Conservation (phyloP, 2,113 vertebrate species). For the Holacanthus passer region DNA sequence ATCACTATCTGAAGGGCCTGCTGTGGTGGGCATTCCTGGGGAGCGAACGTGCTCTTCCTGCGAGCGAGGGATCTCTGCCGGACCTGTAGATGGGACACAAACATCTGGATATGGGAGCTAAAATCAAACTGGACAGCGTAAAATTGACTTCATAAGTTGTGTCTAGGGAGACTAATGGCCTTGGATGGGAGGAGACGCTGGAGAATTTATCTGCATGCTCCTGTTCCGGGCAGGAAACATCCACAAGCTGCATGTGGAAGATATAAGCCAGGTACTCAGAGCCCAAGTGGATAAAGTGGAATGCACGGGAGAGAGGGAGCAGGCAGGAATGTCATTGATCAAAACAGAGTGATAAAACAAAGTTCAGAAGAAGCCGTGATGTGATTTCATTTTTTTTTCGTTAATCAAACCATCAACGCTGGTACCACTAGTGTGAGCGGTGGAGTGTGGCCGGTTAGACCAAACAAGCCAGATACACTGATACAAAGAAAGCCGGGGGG, state of each 20-base stretch:
- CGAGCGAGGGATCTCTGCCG: slow-evolving; percentile 42
- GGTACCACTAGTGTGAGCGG: slow-evolving; percentile 18
- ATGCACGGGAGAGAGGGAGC: slow-evolving; percentile 72
- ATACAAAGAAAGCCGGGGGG: slow-evolving; percentile 56
- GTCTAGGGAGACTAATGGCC: slow-evolving; percentile 83
- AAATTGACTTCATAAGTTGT: slow-evolving; percentile 85
- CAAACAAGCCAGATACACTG: slow-evolving; percentile 59
- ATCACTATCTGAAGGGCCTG: slow-evolving; percentile 74
- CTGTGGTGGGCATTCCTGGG: slow-evolving; percentile 69
- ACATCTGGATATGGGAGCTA: slow-evolving; percentile 81
- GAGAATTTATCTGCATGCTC: slow-evolving; percentile 82
- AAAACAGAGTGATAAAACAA: slow-evolving; percentile 52
- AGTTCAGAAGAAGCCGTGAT: slow-evolving; percentile 43
- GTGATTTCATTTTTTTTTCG: slow-evolving; percentile 13
- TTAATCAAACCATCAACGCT: slow-evolving; percentile 39
- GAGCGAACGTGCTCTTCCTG: slow-evolving; percentile 75
- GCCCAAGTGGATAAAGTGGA: slow-evolving; percentile 80
- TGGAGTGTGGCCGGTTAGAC: slow-evolving; percentile 41
- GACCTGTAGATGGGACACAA: slow-evolving; percentile 52
- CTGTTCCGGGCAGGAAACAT: slow-evolving; percentile 78
- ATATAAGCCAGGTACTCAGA: slow-evolving; percentile 85
- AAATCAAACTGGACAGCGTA: slow-evolving; percentile 85
- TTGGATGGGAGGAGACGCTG: slow-evolving; percentile 73
- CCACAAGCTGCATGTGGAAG: slow-evolving; percentile 84
- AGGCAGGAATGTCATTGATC: slow-evolving; percentile 81